Percentiles rank a stretch among this genome's conserved stretches.
phyloP scores from a whole-genome alignment of 2,888 invertebrate genomes.

The Pristionchus maxplancki region DNA sequence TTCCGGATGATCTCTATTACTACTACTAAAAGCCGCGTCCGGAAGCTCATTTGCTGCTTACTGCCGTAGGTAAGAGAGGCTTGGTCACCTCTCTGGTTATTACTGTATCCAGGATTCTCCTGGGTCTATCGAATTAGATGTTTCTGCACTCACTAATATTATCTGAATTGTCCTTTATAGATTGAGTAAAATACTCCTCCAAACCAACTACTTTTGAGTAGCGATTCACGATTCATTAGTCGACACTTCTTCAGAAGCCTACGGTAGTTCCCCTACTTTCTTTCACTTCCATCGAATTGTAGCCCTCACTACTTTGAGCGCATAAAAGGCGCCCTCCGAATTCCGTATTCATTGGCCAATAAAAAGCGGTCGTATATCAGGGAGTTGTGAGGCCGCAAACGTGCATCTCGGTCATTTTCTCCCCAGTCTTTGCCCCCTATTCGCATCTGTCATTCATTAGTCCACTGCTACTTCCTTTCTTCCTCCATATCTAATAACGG shows the following conservation, averaged over 20 bases:
- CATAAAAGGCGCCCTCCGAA: neutral
- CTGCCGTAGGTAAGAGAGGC: neutral
- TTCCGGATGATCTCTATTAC: conserved; percentile 2
- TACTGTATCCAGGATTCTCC: too few relatives aligned
- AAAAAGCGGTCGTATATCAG: conserved; percentile 36
- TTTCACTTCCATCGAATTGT: neutral
- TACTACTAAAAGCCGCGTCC: neutral
- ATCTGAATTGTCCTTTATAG: too few relatives aligned
- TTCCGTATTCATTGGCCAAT: conserved; percentile 32
- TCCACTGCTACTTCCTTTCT: neutral
- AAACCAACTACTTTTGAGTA: too few relatives aligned
- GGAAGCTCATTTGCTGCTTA: conserved; percentile 7
- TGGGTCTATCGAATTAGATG: neutral
- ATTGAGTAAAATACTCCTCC: too few relatives aligned
- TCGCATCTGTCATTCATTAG: neutral
- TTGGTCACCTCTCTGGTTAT: too few relatives aligned
- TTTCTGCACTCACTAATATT: neutral
- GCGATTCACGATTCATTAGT: too few relatives aligned
- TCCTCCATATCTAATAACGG: neutral
- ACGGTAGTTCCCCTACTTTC: neutral
- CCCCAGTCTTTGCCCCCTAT: neutral
- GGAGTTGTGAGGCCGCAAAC: neutral
- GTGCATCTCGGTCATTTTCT: neutral
- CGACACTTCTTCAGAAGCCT: neutral
- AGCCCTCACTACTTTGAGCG: neutral